Conservation (phyloP, 2,888 invertebrate genomes). For the Rutpela maculata region DNA sequence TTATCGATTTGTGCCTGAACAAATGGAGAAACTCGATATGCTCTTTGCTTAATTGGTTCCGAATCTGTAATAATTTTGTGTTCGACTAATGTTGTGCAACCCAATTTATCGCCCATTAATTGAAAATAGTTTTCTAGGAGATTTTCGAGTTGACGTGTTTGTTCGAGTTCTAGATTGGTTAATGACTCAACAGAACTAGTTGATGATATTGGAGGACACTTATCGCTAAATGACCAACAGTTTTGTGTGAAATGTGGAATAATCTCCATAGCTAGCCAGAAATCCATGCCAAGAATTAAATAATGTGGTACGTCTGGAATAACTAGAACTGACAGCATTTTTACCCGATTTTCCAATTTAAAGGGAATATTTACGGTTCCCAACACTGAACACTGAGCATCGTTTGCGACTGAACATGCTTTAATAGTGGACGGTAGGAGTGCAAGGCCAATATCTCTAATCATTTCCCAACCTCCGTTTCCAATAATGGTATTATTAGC, state of each 20-base stretch:
- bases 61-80: background rate
- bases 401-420: conserved; percentile 28
- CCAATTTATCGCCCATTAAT: conserved; percentile 7
- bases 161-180: background rate
- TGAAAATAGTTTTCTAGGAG: background rate
- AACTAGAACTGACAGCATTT: conserved; percentile 14
- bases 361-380: conserved; percentile 23
- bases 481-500: conserved; percentile 28
- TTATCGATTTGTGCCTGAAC: background rate
- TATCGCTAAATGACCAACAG: conserved; percentile 9
- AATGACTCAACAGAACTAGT: background rate
- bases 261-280: conserved; percentile 33
- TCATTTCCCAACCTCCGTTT: conserved; percentile 1
- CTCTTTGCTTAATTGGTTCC: background rate
- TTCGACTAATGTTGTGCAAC: background rate
- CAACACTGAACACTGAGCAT: background rate
- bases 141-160: background rate
- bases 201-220: background rate
- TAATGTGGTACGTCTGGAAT: conserved; percentile 29
- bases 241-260: conserved; percentile 24
- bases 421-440: background rate
- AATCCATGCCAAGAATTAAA: conserved; percentile 42
- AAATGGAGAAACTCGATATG: background rate
- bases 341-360: conserved; percentile 11
- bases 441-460: conserved; percentile 2